Evolutionary conservation across 2,113 vertebrate species (phyloP).

Genomic region (Aviceda subcristata): DNA sequence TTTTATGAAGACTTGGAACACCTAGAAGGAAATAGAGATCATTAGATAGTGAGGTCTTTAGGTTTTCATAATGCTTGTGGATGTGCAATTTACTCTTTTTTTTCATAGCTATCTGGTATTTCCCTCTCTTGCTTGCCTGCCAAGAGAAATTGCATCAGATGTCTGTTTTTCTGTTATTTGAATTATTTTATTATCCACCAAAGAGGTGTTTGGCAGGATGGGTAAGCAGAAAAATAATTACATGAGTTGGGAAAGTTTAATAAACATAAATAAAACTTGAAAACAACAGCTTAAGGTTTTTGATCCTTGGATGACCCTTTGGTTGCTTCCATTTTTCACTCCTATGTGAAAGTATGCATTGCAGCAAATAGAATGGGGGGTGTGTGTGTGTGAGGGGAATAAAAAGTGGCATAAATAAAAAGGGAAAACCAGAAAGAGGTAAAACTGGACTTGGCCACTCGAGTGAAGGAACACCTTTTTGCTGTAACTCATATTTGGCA

Average conservation of each 20-base stretch:
- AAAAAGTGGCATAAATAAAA: neutral
- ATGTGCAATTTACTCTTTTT: neutral
- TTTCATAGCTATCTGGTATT: neutral
- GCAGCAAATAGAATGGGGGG: neutral
- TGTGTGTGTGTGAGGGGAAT: neutral
- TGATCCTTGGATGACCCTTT: conserved; percentile 2
- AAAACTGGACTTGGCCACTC: neutral
- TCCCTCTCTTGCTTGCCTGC: neutral
- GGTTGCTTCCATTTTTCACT: conserved; percentile 34
- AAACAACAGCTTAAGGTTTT: conserved; percentile 16
- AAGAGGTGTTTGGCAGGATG: neutral
- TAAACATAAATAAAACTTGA: conserved; percentile 47
- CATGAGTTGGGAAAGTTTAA: conserved; percentile 21
- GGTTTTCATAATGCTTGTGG: neutral
- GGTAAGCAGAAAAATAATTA: conserved; percentile 20
- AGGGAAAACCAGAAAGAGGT: neutral
- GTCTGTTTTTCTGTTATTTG: neutral
- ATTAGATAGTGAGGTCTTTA: neutral
- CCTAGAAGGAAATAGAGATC: neutral
- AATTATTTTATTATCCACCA: conserved; percentile 20
- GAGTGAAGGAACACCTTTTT: neutral
- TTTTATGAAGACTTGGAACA: neutral
- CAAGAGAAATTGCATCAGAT: neutral
- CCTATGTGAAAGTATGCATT: neutral
- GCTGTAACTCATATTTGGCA: neutral